Evolutionary conservation across 2,113 vertebrate species (phyloP), one percentile per base, ranked within the genome.

Genomic region (Ciconia boyciana): DNA sequence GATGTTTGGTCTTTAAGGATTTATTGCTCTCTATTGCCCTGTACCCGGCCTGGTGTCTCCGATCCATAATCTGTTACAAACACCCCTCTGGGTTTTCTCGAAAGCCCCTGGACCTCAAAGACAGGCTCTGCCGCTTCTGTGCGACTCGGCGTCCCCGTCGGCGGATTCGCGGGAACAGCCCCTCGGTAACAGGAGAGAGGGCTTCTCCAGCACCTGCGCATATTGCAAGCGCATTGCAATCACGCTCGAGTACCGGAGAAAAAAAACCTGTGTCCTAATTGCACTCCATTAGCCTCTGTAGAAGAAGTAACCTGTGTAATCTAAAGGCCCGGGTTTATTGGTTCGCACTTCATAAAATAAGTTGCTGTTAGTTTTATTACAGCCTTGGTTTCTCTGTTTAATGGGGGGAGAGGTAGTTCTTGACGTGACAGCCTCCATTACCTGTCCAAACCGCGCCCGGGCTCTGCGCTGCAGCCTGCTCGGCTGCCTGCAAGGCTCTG

Each of bases 291-390:
- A 93, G 93, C 80, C 89, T 72, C 95, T 58, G 70, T 66, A 87
- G 32, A 32, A 83, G 52, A 68, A 43, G 62, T 36, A 87, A 61
- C 52, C 57, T 60, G 34, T 6, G 28, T 43, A 61, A 71, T 61
- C 62, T 49, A 39, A 76, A 83, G 88, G 92, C 76, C 74, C 74
- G 4, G 18, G 64, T 97, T 98, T 98, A 98, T 97, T 94, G 95
- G 91, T 97, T 97, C n/a, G 9, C 96, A 97, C 96, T 84, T 88
- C 96, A 66, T 97, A 97, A 98, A 98, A 74, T 48, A 70, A 94
- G 94, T 90, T 92, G 66, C 91, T 95, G 95, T 93, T 95, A 93
- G 85, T 89, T 97, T 97, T 97, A 97, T 72, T 91, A 87, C 75
- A 76, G 80, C 21, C 81, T 85, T 76, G 66, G 32, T 43, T 82